phyloP scores from a whole-genome alignment of 2,797 vertebrate genomes.

The Myotis daubentonii region DNA sequence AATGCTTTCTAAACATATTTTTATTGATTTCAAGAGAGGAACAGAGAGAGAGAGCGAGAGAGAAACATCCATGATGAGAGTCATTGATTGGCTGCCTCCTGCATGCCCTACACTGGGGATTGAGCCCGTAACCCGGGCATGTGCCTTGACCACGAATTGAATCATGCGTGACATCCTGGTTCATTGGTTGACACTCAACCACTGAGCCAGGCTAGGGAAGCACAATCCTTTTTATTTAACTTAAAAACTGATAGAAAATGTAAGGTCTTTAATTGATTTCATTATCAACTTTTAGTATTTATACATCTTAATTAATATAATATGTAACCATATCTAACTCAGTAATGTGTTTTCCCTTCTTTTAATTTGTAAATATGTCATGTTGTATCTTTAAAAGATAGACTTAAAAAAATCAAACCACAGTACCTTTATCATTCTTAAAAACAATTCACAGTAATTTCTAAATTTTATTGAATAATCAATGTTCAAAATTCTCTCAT shows the following conservation, averaged over 20 bases:
- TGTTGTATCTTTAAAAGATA: not conserved
- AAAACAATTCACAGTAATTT: not conserved
- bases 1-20: not conserved
- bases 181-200: too few species aligned
- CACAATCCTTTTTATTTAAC: not conserved
- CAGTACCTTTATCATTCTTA: not conserved
- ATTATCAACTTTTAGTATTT: not conserved
- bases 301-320: not conserved
- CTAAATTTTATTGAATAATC: not conserved
- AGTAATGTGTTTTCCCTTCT: not conserved
- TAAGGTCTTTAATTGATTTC: not conserved
- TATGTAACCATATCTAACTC: not conserved
- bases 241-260: not conserved
- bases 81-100: too few species aligned
- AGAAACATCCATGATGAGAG: too few species aligned
- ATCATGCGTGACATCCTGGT: too few species aligned
- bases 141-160: too few species aligned
- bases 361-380: constrained; percentile 2
- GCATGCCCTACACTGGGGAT: too few species aligned
- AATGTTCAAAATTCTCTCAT: not conserved
- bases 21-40: too few species aligned
- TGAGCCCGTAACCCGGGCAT: too few species aligned
- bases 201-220: not conserved
- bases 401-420: not conserved
- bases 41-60: too few species aligned